Base-by-base conservation (phyloP, 2,113 vertebrate genomes). In the Rhinichthys klamathensis region DNA sequence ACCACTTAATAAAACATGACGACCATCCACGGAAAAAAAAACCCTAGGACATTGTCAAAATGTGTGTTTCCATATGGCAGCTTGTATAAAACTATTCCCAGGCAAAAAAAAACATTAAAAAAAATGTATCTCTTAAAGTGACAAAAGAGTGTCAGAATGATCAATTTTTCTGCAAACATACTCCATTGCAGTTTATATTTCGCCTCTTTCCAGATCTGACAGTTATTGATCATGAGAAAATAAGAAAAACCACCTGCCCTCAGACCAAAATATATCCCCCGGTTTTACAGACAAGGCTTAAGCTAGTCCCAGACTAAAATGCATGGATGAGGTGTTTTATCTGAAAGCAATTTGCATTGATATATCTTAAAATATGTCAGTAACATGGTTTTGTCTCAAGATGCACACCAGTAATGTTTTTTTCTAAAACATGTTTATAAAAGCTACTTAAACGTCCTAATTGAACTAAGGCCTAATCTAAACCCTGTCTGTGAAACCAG, bases 1-100 rank as follows among this genome's bases (percentile, higher is more conserved):
- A 30, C 6, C 75, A 46, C 23, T 84, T 84, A 88, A 86, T 84
- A 84, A 86, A 76, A 84, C 44, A 80, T 75, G 67, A 80, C 0
- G 10, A 18, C 35, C 25, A 54, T 77, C 58, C 6, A 38, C 6
- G 30, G 30, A 10, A 41, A 41, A 41, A 41, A 41, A 86, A 86
- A 65, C n/a, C 65, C 77, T 38, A 81, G 69, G 54, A 56, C 35
- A 6, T n/a, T 41, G 9, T 16, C 23, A 41, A 69, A 61, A 12
- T 58, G 46, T 58, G 80, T 35, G 23, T 35, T 30, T 46, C 79
- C 35, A 41, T 67, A n/a, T 79, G 30, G 32, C 35, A 80, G 25
- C 32, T 61, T 41, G 77, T 32, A 32, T 7, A 46, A 46, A 25
- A 25, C 38, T 35, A 80, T 41, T 9, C 13, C 30, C 56, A 4